Percentiles rank a stretch among this genome's conserved stretches.
phyloP scores from a whole-genome alignment of 2,888 invertebrate species.

The Zygothrica quintamaculata region DNA sequence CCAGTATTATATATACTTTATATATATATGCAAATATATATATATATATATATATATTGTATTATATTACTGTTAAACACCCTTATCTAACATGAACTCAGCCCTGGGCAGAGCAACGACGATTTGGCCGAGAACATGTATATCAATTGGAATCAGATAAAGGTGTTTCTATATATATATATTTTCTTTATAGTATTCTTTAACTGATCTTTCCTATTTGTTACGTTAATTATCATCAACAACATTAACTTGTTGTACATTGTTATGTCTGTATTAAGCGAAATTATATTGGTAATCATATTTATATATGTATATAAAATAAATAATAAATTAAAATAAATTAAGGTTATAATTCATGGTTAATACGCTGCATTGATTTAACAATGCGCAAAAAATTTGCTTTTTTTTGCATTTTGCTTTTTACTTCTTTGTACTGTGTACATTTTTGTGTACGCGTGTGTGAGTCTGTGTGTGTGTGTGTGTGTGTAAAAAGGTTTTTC shows the following conservation, averaged over 20 bases:
- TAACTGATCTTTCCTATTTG: constrained; percentile 24
- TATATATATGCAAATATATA: constrained; percentile 56
- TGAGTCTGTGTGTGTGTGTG: constrained; percentile 30
- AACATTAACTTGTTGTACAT: constrained; percentile 6
- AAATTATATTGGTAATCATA: too few species aligned
- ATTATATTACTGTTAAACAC: constrained; percentile 53
- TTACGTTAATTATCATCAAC: constrained; percentile 21
- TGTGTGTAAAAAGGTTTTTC: constrained; percentile 48
- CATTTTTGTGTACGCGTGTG: constrained; percentile 8
- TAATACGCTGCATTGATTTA: constrained; percentile 40
- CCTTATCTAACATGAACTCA: constrained; percentile 82
- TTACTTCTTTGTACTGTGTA: constrained; percentile 53
- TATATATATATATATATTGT: constrained; percentile 30
- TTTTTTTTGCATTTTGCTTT: constrained; percentile 28
- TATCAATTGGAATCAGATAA: constrained; percentile 63
- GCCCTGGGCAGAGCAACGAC: constrained; percentile 84
- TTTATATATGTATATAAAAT: constrained; percentile 22
- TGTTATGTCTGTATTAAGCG: constrained; percentile 1
- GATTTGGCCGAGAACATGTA: constrained; percentile 83
- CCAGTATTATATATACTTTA: constrained; percentile 69
- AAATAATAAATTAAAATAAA: constrained; percentile 6
- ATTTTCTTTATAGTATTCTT: constrained; percentile 17
- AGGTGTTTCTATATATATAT: constrained; percentile 71
- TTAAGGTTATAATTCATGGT: constrained; percentile 25
- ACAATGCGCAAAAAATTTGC: constrained; percentile 40